Evolutionary conservation across 2,797 vertebrate species (phyloP).

Genomic region (Loris lydekkerianus): DNA sequence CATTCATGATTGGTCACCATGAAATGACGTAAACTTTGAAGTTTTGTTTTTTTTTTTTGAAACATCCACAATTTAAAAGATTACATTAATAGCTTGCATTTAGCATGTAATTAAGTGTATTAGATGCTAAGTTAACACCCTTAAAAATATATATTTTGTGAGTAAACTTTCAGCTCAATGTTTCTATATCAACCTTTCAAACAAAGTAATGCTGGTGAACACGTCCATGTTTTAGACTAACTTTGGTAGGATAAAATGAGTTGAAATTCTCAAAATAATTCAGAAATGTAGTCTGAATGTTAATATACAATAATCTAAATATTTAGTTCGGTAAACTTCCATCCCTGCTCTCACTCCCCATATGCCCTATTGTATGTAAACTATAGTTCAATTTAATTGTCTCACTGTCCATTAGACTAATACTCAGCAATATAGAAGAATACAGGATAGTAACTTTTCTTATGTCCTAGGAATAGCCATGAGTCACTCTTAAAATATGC

Average conservation of each 20-base stretch:
- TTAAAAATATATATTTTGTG: constrained; percentile 57
- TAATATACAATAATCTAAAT: constrained; percentile 42
- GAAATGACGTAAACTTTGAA: constrained; percentile 6
- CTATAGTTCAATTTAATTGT: constrained; percentile 51
- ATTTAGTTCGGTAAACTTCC: constrained; percentile 64
- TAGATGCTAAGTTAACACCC: constrained; percentile 20
- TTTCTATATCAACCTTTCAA: constrained; percentile 56
- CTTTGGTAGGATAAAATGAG: constrained; percentile 61
- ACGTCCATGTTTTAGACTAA: constrained; percentile 21
- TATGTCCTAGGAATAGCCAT: constrained; percentile 77
- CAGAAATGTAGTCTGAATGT: constrained; percentile 58
- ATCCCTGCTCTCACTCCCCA: constrained; percentile 25
- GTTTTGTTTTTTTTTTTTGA: neutral
- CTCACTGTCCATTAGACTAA: constrained; percentile 74
- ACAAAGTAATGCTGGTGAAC: constrained; percentile 76
- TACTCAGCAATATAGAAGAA: constrained; percentile 75
- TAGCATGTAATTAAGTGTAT: constrained; percentile 31
- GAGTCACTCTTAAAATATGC: constrained; percentile 81
- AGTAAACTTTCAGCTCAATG: constrained; percentile 44
- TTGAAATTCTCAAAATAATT: constrained; percentile 65
- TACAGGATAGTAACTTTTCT: constrained; percentile 48
- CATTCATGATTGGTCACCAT: constrained; percentile 23
- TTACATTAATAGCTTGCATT: constrained; percentile 29
- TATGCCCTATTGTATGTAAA: constrained; percentile 54
- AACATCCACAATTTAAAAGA: constrained; percentile 47